Percentiles rank a stretch among this genome's conserved stretches.
phyloP scores from a whole-genome alignment of 2,113 vertebrate genomes.

The Tyrannus savana region DNA sequence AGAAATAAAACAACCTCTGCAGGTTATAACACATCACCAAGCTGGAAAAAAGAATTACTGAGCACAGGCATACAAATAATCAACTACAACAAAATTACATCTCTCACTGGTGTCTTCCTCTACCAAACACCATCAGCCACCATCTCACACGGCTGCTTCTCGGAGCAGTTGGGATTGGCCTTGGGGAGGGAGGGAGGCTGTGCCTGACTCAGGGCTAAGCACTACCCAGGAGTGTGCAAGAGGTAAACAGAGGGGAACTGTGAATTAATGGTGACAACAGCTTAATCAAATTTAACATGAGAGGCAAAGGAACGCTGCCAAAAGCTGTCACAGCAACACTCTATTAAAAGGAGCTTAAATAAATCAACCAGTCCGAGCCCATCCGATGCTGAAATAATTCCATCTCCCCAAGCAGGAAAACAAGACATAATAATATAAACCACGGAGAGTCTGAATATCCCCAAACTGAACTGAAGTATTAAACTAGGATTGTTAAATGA shows the following conservation, averaged over 20 bases:
- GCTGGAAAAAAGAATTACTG: neutral
- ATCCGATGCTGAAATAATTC: neutral
- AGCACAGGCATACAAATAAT: neutral
- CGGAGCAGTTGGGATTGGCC: neutral
- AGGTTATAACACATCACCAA: neutral
- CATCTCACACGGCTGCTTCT: neutral
- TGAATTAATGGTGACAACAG: conserved; percentile 50
- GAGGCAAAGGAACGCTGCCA: conserved; percentile 14
- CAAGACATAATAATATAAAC: neutral
- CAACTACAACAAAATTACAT: neutral
- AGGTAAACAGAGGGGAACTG: conserved; percentile 36
- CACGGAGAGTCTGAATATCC: neutral
- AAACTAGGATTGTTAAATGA: neutral
- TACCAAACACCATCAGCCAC: neutral
- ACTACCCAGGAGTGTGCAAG: neutral
- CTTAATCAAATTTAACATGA: conserved; percentile 24
- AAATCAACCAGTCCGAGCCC: neutral
- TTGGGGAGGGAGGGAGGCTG: neutral
- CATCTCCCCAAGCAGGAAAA: neutral
- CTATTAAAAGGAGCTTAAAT: neutral
- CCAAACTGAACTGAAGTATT: neutral
- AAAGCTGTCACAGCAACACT: conserved; percentile 17
- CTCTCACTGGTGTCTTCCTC: neutral
- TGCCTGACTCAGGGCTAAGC: neutral
- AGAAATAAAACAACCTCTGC: neutral